Conservation (phyloP, 1,140 invertebrate species). For the Coenobita brevimanus region DNA sequence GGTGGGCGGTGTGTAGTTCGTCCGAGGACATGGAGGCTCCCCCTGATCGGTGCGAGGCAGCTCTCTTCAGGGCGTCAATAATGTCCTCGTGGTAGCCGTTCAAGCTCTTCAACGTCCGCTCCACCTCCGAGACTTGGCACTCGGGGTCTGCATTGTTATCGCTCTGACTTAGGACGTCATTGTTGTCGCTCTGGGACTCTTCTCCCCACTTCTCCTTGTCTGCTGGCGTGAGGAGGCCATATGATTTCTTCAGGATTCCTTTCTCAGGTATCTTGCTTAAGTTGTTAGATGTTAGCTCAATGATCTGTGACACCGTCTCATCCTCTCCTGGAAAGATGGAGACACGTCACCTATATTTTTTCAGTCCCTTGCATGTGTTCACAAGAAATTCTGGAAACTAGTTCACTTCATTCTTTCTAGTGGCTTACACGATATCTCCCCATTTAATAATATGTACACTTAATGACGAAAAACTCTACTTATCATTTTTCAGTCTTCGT, state of each 20-base stretch:
- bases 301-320: slow-evolving; percentile 86
- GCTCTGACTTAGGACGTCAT: slow-evolving; percentile 80
- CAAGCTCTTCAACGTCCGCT: slow-evolving; percentile 86
- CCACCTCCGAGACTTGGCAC: slow-evolving; percentile 78
- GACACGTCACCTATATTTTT: slow-evolving; percentile 63
- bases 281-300: slow-evolving; percentile 85
- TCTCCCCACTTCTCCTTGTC: slow-evolving; percentile 79
- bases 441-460: background rate
- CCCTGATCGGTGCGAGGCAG: slow-evolving; percentile 78
- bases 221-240: slow-evolving; percentile 79
- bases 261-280: slow-evolving; percentile 87
- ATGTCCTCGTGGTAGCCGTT: slow-evolving; percentile 96
- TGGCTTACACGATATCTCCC: slow-evolving; percentile 5
- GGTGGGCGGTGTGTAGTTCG: slow-evolving; percentile 70
- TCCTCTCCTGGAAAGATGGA: slow-evolving; percentile 79
- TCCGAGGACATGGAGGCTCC: slow-evolving; percentile 68
- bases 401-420: slow-evolving; percentile 23
- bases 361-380: slow-evolving; percentile 5
- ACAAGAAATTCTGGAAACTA: slow-evolving; percentile 35
- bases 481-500: background rate
- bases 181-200: slow-evolving; percentile 82
- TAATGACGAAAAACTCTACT: background rate
- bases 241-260: slow-evolving; percentile 92
- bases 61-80: slow-evolving; percentile 87
- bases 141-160: slow-evolving; percentile 77